Base-by-base conservation (phyloP, 1,140 invertebrate genomes). In the Dreissena polymorpha region DNA sequence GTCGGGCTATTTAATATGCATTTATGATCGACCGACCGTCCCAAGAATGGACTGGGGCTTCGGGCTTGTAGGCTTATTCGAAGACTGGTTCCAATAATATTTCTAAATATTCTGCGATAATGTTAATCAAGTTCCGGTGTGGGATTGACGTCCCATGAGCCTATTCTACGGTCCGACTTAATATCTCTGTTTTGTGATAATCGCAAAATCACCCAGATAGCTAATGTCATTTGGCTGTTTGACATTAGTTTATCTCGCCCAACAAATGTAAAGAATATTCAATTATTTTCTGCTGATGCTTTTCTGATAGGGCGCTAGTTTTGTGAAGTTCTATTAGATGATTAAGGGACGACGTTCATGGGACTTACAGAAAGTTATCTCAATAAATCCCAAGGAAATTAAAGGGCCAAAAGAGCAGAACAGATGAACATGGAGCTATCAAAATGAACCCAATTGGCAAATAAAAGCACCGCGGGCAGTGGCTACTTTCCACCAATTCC, bases 251-350 rank as follows among this genome's bases (percentile, higher is more conserved):
- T 76, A 69, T 55, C 73, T 64, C 13, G 51, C 70, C 63, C 72
- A 83, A 70, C 81, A 83, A 83, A 83, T 83, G 73, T 77, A 76
- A 69, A 76, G 81, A 83, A 83, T 76, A 83, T 83, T 83, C 81
- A 83, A 83, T 83, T 83, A 83, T 82, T 75, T 76, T 76, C 51
- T 73, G 67, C 64, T 76, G 73, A 77, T 76, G 81, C 65, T 27
- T 76, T 76, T 76, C 73, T 70, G 81, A 83, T 83, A 76, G n/a
- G 57, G 68, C n/a, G 14, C 16, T 71, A 60, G 64, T 68, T 57
- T 29, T 53, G 69, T n/a, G 65, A 75, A 83, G 75, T 65, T 77
- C 64, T 83, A 83, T 83, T 83, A 83, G 73, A 68, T 70, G 81
- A 83, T 77, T 68, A 73, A 76, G 72, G 60, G 21, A 71, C 39